These are phyloP conservation scores for Halyomorpha halys DNA, from an alignment of 1,140 invertebrate genomes.

Conservation along the genomic window DNA sequence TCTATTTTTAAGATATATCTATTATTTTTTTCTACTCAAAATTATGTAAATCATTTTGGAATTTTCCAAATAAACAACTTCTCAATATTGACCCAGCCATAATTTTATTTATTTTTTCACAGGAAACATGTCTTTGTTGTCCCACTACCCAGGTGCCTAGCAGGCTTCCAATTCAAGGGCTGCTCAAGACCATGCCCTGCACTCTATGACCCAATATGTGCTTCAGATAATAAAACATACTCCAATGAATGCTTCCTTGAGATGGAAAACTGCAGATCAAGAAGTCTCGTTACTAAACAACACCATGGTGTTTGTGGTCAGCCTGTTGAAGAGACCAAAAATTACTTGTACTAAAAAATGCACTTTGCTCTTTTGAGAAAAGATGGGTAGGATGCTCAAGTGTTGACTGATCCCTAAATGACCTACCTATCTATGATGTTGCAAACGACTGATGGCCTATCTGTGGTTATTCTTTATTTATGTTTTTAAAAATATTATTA, in stretches of 20 bases:
- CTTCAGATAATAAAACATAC: constrained; percentile 79
- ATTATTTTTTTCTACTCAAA: no score
- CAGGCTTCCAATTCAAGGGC: constrained; percentile 71
- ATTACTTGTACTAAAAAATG: constrained; percentile 47
- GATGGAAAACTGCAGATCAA: constrained; percentile 76
- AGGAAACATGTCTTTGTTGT: constrained; percentile 81
- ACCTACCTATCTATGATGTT: no score
- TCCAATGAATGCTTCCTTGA: constrained; percentile 85
- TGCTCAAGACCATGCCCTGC: constrained; percentile 75
- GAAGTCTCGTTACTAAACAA: constrained; percentile 51
- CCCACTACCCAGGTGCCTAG: constrained; percentile 69
- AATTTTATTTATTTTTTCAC: no score
- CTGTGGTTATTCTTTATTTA: no score
- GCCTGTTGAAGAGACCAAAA: constrained; percentile 54
- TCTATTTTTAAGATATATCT: no score
- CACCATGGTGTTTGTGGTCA: constrained; percentile 59
- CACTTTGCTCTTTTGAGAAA: neutral
- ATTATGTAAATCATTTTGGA: no score
- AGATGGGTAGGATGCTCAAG: no score
- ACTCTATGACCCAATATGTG: constrained; percentile 81
- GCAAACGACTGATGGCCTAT: no score
- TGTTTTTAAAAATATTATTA: no score
- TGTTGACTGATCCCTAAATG: no score
- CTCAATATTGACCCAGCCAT: no score
- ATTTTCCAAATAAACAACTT: no score